Conservation (phyloP, 2,113 vertebrate species). For the Lycocorax pyrrhopterus region DNA sequence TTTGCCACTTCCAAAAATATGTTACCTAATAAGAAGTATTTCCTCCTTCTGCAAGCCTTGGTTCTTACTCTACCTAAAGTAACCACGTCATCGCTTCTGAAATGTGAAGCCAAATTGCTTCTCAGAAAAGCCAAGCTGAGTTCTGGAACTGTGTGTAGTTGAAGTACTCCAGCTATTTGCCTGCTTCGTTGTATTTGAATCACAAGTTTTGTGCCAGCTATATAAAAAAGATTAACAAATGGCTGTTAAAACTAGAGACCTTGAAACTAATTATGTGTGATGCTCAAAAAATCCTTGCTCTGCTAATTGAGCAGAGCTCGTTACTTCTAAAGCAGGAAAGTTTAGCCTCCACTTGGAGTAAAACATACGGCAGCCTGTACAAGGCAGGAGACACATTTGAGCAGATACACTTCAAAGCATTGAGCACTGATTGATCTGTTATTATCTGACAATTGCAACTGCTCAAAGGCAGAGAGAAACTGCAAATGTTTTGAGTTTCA, state of each 20-base stretch:
- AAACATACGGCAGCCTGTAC: not conserved
- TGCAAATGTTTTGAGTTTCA: not conserved
- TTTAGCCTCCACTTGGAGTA: not conserved
- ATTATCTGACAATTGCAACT: slow-evolving; percentile 31
- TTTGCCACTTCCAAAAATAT: not conserved
- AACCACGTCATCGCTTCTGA: not conserved
- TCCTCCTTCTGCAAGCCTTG: not conserved
- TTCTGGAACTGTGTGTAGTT: not conserved
- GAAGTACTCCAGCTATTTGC: not conserved
- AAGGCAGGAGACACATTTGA: not conserved
- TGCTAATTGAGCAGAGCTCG: slow-evolving; percentile 34
- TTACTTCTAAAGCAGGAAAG: slow-evolving; percentile 18
- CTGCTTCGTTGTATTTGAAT: not conserved
- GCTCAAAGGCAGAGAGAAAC: slow-evolving; percentile 32
- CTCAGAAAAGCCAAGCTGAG: not conserved
- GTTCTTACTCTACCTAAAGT: not conserved
- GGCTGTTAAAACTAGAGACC: not conserved
- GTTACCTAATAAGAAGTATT: not conserved
- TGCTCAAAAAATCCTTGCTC: not conserved
- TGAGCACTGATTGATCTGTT: slow-evolving; percentile 22
- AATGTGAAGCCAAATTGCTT: slow-evolving; percentile 1
- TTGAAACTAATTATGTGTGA: not conserved
- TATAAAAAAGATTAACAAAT: slow-evolving; percentile 22
- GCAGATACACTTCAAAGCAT: slow-evolving; percentile 18
- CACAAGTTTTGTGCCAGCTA: not conserved